Percentiles rank a stretch among this genome's conserved stretches.
Evolutionary conservation across 1,140 invertebrate genomes (phyloP).

Genomic region (Oncopodura yosiiana): DNA sequence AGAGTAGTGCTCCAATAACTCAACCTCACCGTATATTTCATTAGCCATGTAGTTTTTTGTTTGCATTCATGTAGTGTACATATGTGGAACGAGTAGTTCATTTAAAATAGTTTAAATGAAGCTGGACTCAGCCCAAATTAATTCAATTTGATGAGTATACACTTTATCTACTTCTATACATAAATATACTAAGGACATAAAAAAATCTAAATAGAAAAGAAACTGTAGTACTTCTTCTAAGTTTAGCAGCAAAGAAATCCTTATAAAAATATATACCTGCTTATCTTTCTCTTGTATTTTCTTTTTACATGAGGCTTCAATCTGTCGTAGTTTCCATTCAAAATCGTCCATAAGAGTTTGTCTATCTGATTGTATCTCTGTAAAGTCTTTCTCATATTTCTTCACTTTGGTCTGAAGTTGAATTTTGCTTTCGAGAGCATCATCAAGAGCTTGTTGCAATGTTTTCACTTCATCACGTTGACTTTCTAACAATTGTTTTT

Average conservation of each 20-base stretch:
- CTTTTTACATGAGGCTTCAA: constrained; percentile 52
- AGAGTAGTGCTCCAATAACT: no score
- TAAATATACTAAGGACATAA: no score
- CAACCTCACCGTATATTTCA: no score
- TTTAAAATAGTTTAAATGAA: no score
- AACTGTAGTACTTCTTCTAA: no score
- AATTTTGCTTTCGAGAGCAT: constrained; percentile 48
- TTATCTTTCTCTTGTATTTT: constrained; percentile 48
- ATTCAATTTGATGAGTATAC: not conserved
- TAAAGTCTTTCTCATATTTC: constrained; percentile 51
- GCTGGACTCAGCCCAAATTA: no score
- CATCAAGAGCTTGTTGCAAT: constrained; percentile 50
- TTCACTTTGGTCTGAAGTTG: constrained; percentile 44
- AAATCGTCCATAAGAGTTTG: constrained; percentile 55
- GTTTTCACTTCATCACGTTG: constrained; percentile 44
- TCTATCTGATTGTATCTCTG: constrained; percentile 48
- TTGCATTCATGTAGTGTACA: no score
- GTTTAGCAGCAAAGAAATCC: no score
- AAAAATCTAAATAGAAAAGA: no score
- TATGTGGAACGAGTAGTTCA: no score
- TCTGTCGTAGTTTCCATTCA: constrained; percentile 57
- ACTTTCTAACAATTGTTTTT: constrained; percentile 38
- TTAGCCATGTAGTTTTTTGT: no score
- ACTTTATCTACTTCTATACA: not conserved
- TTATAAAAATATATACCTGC: constrained; percentile 33